These are phyloP conservation scores for Rhadinocentrus ornatus DNA, from an alignment of 2,797 vertebrate species.

Conservation along the genomic window DNA sequence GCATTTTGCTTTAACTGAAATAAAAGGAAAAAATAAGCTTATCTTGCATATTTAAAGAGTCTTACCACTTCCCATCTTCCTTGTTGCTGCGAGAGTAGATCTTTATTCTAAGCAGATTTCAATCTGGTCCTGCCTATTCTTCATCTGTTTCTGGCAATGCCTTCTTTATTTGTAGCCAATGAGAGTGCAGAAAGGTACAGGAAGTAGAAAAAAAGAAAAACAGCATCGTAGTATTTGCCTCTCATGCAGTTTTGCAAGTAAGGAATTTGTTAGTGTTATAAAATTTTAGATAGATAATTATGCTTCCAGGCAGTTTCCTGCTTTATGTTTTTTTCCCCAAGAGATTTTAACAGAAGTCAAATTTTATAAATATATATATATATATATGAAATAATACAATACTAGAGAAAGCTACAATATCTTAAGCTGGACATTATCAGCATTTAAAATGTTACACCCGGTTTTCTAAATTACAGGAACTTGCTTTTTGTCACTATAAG, in stretches of 20 bases:
- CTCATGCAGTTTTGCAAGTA: no score
- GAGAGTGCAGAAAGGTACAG: neutral
- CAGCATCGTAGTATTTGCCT: neutral
- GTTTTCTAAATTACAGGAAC: neutral
- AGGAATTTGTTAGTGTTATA: no score
- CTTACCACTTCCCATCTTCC: slow-evolving; percentile 52
- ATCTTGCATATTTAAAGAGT: slow-evolving; percentile 3
- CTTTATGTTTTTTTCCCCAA: no score
- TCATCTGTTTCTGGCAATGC: neutral
- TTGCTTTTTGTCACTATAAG: neutral
- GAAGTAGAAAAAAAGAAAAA: neutral
- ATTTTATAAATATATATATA: neutral
- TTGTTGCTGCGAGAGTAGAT: neutral
- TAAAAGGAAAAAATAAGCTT: neutral
- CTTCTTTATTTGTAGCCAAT: slow-evolving; percentile 30
- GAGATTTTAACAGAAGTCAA: no score
- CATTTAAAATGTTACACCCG: neutral
- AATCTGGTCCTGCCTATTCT: neutral
- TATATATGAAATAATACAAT: no score
- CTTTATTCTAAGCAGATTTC: neutral
- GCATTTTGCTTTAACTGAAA: neutral
- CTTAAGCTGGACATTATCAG: neutral
- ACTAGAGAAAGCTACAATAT: neutral
- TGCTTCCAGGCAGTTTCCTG: no score
- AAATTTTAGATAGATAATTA: no score